Evolutionary conservation across 2,113 vertebrate species (phyloP).

Genomic region (Urocolius indicus): DNA sequence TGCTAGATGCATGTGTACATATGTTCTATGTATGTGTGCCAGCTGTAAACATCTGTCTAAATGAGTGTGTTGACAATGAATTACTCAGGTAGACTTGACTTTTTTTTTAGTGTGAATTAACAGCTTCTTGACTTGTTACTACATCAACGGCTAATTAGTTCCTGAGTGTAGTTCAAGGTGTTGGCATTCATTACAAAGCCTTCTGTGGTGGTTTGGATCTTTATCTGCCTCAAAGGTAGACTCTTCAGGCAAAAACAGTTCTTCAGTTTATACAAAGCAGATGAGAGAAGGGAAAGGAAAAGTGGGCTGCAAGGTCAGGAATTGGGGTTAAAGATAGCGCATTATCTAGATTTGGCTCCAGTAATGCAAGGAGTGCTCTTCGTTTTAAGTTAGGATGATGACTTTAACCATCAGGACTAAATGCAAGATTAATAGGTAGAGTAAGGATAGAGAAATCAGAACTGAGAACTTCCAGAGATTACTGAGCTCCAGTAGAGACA

Average conservation of each 20-base stretch:
- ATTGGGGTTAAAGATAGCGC: background rate
- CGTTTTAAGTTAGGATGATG: background rate
- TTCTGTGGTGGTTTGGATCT: conserved; percentile 58
- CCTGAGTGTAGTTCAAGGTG: conserved; percentile 65
- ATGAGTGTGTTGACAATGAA: conserved; percentile 47
- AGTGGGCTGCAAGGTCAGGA: conserved; percentile 22
- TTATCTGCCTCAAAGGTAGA: conserved; percentile 62
- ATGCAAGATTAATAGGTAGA: background rate
- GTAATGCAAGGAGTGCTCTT: background rate
- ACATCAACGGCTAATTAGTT: conserved; percentile 73
- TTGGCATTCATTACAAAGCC: conserved; percentile 71
- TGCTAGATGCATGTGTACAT: background rate
- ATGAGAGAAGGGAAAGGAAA: background rate
- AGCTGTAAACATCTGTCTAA: conserved; percentile 31
- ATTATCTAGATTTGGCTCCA: background rate
- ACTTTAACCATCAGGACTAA: background rate
- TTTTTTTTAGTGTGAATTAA: conserved; percentile 48
- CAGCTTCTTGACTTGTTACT: conserved; percentile 72
- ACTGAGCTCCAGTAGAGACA: background rate
- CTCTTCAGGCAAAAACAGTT: conserved; percentile 42
- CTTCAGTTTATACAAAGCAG: conserved; percentile 24
- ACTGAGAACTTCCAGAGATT: background rate
- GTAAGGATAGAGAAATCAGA: background rate
- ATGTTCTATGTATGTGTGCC: background rate
- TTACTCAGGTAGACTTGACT: conserved; percentile 14